Percentiles rank a stretch among this genome's conserved stretches.
Evolutionary conservation across 2,888 invertebrate species (phyloP).

Genomic region (Encarsia formosa): DNA sequence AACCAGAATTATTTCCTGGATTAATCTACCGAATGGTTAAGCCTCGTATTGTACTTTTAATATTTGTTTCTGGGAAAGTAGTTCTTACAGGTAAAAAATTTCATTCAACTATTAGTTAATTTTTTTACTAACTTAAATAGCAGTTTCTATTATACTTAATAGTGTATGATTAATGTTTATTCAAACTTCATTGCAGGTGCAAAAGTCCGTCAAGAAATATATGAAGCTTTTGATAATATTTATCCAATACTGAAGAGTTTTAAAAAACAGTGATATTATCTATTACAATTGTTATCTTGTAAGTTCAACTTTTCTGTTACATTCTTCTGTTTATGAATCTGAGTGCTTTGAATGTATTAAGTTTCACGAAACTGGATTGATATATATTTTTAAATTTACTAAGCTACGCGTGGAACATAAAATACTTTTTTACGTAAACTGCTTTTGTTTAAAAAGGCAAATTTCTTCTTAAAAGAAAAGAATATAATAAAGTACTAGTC

Average conservation of each 20-base stretch:
- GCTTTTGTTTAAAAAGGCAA: too few relatives aligned
- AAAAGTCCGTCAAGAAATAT: constrained; percentile 87
- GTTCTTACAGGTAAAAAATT: constrained; percentile 70
- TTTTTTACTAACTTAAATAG: constrained; percentile 4
- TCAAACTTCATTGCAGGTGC: constrained; percentile 60
- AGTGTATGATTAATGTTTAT: too few relatives aligned
- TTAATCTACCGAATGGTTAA: constrained; percentile 97
- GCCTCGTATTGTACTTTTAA: constrained; percentile 89
- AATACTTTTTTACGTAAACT: too few relatives aligned
- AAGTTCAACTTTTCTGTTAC: too few relatives aligned
- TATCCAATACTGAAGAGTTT: constrained; percentile 94
- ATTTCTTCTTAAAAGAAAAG: too few relatives aligned
- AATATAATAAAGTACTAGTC: too few relatives aligned
- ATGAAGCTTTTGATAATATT: constrained; percentile 93
- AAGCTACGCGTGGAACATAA: too few relatives aligned
- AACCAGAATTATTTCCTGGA: constrained; percentile 99
- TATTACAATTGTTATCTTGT: too few relatives aligned
- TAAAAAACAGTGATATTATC: constrained; percentile 75
- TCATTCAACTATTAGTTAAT: constrained; percentile 1
- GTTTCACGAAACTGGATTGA: too few relatives aligned
- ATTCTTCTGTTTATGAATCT: too few relatives aligned
- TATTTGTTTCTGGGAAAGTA: constrained; percentile 98
- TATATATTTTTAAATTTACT: too few relatives aligned
- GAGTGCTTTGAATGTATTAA: too few relatives aligned
- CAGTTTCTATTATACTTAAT: background rate